Base-by-base conservation (phyloP, 2,113 vertebrate species). In the Oryzias javanicus region DNA sequence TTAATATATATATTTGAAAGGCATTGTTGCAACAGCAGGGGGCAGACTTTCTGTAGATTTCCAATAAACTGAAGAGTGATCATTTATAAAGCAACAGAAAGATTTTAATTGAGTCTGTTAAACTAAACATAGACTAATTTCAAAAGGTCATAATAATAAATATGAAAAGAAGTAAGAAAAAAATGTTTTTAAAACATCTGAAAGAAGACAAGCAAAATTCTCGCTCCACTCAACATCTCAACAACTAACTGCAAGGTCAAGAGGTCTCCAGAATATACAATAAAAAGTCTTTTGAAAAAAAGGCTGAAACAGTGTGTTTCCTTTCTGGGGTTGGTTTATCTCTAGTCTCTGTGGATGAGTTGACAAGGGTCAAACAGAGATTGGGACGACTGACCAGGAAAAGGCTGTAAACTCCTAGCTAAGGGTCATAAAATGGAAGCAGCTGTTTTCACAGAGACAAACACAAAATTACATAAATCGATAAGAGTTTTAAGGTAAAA, bases 261-360 rank as follows among this genome's bases (percentile, higher is more conserved):
- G 45, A 73, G 42, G 60, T 71, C 64, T 59, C 6, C 8, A 19
- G 62, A 54, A 54, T 53, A 66, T 70, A 18, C 76, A 83, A 69
- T 44, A 3, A 35, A 60, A 64, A 56, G 44, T 68, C 17, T 74
- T 17, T 17, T 70, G 65, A 56, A 78, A 56, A 64, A 61, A 63
- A 25, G 66, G 77, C 78, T 72, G 40, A 56, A 16, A 53, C 57
- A 42, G 7, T 64, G 64, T 51, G 41, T 62, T 76, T 87, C 52
- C 73, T 29, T 66, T 69, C 60, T 48, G 14, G 4, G 27, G 58
- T 66, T 63, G 72, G 76, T 86, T 82, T 60, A 58, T 78, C 60
- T 56, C 57, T 59, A 59, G 49, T 60, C 55, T 68, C 51, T 72
- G 78, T 67, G 44, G 74, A 70, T 0, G 8, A 78, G 61, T 60